Base-by-base conservation (phyloP, 2,888 invertebrate species). In the Dioctria linearis region DNA sequence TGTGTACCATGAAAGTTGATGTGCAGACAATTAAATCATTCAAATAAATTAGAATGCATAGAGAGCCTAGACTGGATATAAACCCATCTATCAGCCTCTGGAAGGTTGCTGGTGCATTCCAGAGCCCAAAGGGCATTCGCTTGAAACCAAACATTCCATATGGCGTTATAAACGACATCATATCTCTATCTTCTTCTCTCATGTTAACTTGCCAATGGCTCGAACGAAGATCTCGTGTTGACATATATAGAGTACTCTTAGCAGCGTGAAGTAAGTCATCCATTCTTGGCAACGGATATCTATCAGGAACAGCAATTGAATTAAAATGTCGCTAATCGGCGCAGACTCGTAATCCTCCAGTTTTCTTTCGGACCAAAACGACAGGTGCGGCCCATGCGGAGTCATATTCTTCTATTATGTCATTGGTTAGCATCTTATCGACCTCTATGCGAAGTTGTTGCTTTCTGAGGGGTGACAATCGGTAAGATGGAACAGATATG, bases 191-290 rank as follows among this genome's bases (percentile, higher is more conserved):
- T 69, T 83, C 82, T 8, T 85, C 84, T 37, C 65, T 51, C n/a
- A 84, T 67, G 43, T 78, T 80, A 0, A 87, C 84, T 78, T 88
- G 88, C 85, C 86, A 87, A 80, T 88, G 88, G 0, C 88, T 88
- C n/a, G 85, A 80, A 39, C 84, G 83, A 2, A 88, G 82, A 76
- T 88, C 87, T 3, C 88, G 71, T 0, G 86, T 86, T 6, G 85
- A 84, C 86, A 87, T 86, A 11, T 82, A 83, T 42, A 83, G 82
- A 3, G 84, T 83, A 5, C 81, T 82, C 79, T 85, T 86, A 0
- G 87, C 85, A 0, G 82, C 84, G 63, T 88, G 86, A 5, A 89
- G 73, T 39, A 87, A 80, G 37, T 88, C 88, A 73, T 25, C 25
- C 25, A 25, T 25, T 25, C 25, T 82, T 2, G 89, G 89, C 11